Evolutionary conservation across 2,888 invertebrate species (phyloP).

Genomic region (Ophion costatus): DNA sequence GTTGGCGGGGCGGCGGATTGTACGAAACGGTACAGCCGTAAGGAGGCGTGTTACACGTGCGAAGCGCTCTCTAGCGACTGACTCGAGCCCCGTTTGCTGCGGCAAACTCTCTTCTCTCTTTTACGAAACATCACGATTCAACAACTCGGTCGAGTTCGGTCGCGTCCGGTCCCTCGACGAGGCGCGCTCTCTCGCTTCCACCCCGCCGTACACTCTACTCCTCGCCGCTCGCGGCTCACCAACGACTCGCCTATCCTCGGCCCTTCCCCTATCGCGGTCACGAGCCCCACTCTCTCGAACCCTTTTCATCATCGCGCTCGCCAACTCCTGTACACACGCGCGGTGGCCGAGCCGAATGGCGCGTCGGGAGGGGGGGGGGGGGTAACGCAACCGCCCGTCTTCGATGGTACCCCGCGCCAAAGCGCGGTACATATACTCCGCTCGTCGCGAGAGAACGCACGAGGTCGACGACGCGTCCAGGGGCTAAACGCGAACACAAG

Average conservation of each 20-base stretch:
- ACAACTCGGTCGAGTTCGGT: constrained; percentile 50
- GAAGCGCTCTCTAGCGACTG: constrained; percentile 81
- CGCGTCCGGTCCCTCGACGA: constrained; percentile 55
- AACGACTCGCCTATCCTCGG: not conserved
- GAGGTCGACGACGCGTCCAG: constrained; percentile 63
- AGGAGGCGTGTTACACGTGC: constrained; percentile 72
- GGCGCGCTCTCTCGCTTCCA: constrained; percentile 41
- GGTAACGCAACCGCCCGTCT: constrained; percentile 80
- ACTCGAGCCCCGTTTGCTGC: constrained; percentile 70
- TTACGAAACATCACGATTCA: constrained; percentile 11
- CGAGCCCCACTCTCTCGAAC: constrained; percentile 43
- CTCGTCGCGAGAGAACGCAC: constrained; percentile 73
- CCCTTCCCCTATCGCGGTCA: not conserved
- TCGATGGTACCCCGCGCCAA: constrained; percentile 55
- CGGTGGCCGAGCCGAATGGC: too few relatives aligned
- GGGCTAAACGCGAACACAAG: constrained; percentile 34
- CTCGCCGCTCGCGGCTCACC: constrained; percentile 24
- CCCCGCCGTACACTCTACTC: constrained; percentile 19
- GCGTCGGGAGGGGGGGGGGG: constrained; percentile 54
- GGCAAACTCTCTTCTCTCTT: constrained; percentile 66
- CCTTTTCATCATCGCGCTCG: constrained; percentile 46
- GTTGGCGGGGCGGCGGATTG: constrained; percentile 61
- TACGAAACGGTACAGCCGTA: constrained; percentile 70
- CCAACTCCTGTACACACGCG: constrained; percentile 13
- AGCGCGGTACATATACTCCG: constrained; percentile 68